Base-by-base conservation (phyloP, 2,888 invertebrate species). In the Deilephila elpenor region DNA sequence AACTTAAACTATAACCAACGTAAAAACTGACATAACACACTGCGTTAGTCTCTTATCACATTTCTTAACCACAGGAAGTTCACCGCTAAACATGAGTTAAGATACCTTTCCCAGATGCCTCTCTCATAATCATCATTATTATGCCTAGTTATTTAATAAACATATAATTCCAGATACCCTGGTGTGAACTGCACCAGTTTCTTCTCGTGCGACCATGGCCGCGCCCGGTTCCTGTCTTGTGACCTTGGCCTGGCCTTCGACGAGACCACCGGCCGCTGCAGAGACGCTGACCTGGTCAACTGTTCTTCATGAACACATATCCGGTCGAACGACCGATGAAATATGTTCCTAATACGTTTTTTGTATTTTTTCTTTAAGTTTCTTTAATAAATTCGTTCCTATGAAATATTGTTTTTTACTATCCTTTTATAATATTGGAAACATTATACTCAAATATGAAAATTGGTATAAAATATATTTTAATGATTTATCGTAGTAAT, bases 241-340 rank as follows among this genome's bases (percentile, higher is more conserved):
- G 92, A 92, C 76, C 67, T 79, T 1, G 92, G 92, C 2, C 83
- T 84, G 19, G 89, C 88, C 11, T 92, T 92, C 80, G 88, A 91
- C 75, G 59, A 82, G 20, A 74, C 53, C 29, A 74, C 78, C 2
- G 86, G 86, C 17, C 83, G 78, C 29, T 91, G 91, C 76, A 79
- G 84, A 25, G 82, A 87, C 71, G 83, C 83, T 0, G 82, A 87
- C 75, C 76, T 81, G 71, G 84, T 87, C 6, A 60, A 61, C 20
- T 74, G 74, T 53, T 53, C 20, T 20, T 51, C 44, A 20, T 67
- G 67, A 73, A 64, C 67, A 67, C 56, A 56, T 56, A 34, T 25
- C 7, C 37, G 25, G 37, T 73, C 19, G 19, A 34, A 25, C 0
- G 44, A 70, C n/a, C 19, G 32, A 56, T 71, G 34, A 17, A 56